Evolutionary conservation across 2,797 vertebrate species (phyloP), one percentile per base, ranked within the genome.

Genomic region (Tadarida brasiliensis): DNA sequence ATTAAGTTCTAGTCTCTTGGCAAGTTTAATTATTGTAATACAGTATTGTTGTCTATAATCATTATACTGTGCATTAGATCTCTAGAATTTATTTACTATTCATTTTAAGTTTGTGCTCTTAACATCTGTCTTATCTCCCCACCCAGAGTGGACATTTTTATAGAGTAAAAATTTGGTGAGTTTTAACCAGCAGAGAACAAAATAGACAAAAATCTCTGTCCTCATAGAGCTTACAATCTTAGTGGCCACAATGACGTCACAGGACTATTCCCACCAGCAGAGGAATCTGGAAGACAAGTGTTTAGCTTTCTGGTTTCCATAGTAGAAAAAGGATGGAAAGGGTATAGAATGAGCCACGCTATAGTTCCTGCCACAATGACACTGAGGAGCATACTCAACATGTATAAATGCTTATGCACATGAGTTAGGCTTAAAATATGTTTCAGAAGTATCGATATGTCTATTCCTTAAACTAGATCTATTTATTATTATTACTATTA

Each of bases 161-260:
- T 17, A 65, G 54, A 57, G 8, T 76, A 71, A 26, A 26, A 49
- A 73, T 74, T 16, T 57, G 73, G 44, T 90, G 56, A 85, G 59
- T 91, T 73, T 91, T 73, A 33, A 65, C n/a, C 15, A 83, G 51
- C 12, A 91, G 12, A 70, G 56, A 86, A 93, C 1, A 68, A 94
- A 83, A 91, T 17, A 87, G 78, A 78, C 24, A 71, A 78, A 90
- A 81, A 81, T 61, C 17, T 44, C 24, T 59, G 49, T 74, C 54
- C 49, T 81, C 26, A 19, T 7, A 90, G 9, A 81, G 16, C 19
- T 61, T 56, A n/a, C 30, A 84, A 68, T 92, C 67, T 78, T 90
- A 51, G 28, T 73, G 70, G 28, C 22, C 77, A 85, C 94, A 94
- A 61, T 81, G 76, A 73, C 61, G 56, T 77, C 71, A 73, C 3